These are phyloP conservation scores for Cyprinella venusta DNA, from an alignment of 2,797 vertebrate species.

Conservation along the genomic window DNA sequence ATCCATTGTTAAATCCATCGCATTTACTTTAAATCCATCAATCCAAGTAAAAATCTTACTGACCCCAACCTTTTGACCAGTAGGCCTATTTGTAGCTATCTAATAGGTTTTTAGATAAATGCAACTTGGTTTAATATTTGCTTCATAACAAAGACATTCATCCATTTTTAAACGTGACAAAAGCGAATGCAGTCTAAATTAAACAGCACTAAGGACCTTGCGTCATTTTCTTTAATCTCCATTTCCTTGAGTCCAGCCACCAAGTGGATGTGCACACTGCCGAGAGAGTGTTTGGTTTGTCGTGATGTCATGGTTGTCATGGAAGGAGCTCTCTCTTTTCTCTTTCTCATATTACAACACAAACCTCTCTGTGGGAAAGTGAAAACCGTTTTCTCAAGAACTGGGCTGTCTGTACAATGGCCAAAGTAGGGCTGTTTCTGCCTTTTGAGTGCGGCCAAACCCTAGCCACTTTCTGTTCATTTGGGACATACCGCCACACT, in stretches of 20 bases:
- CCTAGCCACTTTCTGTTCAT: slow-evolving; percentile 52
- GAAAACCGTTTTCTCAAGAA: slow-evolving; percentile 43
- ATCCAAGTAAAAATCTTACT: no score
- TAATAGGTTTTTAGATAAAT: not conserved
- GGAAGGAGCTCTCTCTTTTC: slow-evolving; percentile 44
- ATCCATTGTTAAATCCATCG: not conserved
- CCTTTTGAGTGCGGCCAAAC: slow-evolving; percentile 49
- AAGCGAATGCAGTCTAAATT: not conserved
- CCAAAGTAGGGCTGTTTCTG: slow-evolving; percentile 39
- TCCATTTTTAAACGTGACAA: not conserved
- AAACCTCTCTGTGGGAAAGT: slow-evolving; percentile 57
- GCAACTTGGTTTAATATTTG: not conserved
- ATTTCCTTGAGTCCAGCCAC: slow-evolving; percentile 21
- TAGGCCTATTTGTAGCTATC: not conserved
- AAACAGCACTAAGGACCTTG: slow-evolving; percentile 14
- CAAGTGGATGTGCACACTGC: slow-evolving; percentile 15
- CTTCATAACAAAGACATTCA: not conserved
- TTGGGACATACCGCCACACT: slow-evolving; percentile 8
- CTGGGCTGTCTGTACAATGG: slow-evolving; percentile 40
- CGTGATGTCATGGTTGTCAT: slow-evolving; percentile 59
- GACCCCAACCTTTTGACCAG: no score
- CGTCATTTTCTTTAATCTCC: slow-evolving; percentile 28
- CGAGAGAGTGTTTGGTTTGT: slow-evolving; percentile 49
- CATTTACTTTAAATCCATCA: not conserved
- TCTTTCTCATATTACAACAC: slow-evolving; percentile 51